Percentiles rank a stretch among this genome's conserved stretches.
These are phyloP conservation scores for Hippocampus comes DNA, from an alignment of 2,113 vertebrate species.

Conservation along the genomic window DNA sequence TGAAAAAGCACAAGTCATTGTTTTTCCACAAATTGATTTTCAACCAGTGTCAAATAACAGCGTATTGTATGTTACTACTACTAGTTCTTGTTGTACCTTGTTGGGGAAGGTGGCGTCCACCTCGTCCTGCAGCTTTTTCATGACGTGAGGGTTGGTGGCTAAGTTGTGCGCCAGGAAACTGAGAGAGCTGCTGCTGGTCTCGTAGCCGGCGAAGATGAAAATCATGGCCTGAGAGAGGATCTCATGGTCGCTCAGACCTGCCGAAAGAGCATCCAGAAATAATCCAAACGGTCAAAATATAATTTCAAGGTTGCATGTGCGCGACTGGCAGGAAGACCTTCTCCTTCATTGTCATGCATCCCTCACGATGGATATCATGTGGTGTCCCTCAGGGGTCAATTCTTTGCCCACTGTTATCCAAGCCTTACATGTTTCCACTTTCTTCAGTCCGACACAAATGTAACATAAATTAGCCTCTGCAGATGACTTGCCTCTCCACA, in stretches of 20 bases:
- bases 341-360: too few relatives aligned
- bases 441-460: background rate
- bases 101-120: constrained; percentile 72
- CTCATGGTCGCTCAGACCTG: constrained; percentile 80
- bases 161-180: constrained; percentile 73
- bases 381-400: too few relatives aligned
- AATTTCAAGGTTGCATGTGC: too few relatives aligned
- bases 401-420: too few relatives aligned
- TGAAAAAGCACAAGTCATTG: too few relatives aligned
- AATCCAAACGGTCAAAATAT: too few relatives aligned
- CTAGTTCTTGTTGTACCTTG: constrained; percentile 58
- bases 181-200: constrained; percentile 76
- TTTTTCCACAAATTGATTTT: too few relatives aligned
- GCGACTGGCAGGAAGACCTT: too few relatives aligned
- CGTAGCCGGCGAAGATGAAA: constrained; percentile 81
- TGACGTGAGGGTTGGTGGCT: constrained; percentile 70
- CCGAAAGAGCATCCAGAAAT: background rate
- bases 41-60: too few relatives aligned
- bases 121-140: constrained; percentile 75
- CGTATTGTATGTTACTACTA: background rate
- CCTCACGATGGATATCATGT: too few relatives aligned
- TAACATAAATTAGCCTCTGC: background rate
- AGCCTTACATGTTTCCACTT: too few relatives aligned
- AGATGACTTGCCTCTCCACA: too few relatives aligned
- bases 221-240: constrained; percentile 77